Evolutionary conservation across 2,113 vertebrate genomes (phyloP).

Genomic region (Nycticebus coucang): DNA sequence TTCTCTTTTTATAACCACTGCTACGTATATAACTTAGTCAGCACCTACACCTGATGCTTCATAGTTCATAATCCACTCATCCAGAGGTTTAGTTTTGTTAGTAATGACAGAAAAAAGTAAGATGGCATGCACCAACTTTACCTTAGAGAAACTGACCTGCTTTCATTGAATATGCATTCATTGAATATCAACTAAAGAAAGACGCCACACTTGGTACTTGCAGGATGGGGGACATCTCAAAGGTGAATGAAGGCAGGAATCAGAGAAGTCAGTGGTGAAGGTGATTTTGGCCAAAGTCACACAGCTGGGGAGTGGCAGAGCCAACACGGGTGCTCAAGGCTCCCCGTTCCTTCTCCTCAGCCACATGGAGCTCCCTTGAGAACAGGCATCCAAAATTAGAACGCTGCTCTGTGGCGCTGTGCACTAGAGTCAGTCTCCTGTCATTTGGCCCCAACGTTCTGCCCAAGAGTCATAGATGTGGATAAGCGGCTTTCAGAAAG

Average conservation of each 20-base stretch:
- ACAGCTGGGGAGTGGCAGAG: background rate
- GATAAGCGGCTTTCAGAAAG: background rate
- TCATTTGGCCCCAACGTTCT: background rate
- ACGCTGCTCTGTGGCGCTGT: rapidly evolving
- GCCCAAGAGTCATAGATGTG: rapidly evolving
- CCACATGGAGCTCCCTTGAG: background rate
- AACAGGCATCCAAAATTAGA: background rate
- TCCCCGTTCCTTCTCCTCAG: background rate
- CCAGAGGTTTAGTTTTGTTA: background rate
- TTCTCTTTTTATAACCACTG: background rate
- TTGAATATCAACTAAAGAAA: background rate
- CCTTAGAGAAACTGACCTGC: background rate
- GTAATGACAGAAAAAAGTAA: background rate
- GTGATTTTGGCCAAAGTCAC: background rate
- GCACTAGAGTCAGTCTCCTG: background rate
- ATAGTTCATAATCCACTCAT: background rate
- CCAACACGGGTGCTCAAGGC: background rate
- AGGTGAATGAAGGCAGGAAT: background rate
- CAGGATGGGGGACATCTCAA: rapidly evolving
- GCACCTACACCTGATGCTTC: background rate
- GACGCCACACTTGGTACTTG: background rate
- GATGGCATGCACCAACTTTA: background rate
- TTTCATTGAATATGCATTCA: background rate
- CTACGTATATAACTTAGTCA: background rate
- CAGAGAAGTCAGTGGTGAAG: background rate